These are phyloP conservation scores for Leucania comma DNA, from an alignment of 2,888 invertebrate genomes.

Conservation along the genomic window DNA sequence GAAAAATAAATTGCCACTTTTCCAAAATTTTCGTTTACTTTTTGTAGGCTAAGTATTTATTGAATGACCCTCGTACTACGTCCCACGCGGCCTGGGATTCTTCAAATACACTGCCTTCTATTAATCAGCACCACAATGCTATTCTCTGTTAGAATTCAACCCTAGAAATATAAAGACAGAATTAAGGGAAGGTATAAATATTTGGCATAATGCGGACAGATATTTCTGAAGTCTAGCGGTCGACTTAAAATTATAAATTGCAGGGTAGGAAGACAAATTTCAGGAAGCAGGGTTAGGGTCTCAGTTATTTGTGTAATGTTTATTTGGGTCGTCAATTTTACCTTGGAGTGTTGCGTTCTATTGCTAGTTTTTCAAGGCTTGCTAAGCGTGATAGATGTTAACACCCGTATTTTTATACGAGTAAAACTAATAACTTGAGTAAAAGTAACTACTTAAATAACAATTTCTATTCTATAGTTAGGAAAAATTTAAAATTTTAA, in stretches of 20 bases:
- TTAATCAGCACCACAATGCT: slow-evolving; percentile 37
- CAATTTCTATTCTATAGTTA: too few relatives aligned
- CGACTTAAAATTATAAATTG: slow-evolving; percentile 30
- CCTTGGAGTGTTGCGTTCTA: neutral
- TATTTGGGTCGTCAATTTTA: neutral
- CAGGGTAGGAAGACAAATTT: slow-evolving; percentile 7
- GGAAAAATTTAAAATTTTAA: too few relatives aligned
- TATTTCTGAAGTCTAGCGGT: slow-evolving; percentile 4
- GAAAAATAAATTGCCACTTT: too few relatives aligned
- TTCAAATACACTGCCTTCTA: slow-evolving; percentile 38
- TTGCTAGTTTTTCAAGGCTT: too few relatives aligned
- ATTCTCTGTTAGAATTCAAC: neutral
- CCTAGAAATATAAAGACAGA: neutral
- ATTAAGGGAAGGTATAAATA: neutral
- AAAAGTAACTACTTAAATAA: too few relatives aligned
- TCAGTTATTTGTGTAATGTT: slow-evolving; percentile 16
- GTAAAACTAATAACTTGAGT: too few relatives aligned
- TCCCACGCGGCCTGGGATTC: slow-evolving; percentile 35
- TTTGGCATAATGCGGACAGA: slow-evolving; percentile 16
- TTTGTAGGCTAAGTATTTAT: too few relatives aligned
- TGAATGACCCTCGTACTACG: too few relatives aligned
- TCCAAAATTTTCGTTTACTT: too few relatives aligned
- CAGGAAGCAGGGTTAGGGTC: neutral
- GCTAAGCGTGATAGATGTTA: too few relatives aligned
- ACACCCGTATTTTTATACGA: too few relatives aligned